Base-by-base conservation (phyloP, 1,140 invertebrate species). In the Magallana angulata region DNA sequence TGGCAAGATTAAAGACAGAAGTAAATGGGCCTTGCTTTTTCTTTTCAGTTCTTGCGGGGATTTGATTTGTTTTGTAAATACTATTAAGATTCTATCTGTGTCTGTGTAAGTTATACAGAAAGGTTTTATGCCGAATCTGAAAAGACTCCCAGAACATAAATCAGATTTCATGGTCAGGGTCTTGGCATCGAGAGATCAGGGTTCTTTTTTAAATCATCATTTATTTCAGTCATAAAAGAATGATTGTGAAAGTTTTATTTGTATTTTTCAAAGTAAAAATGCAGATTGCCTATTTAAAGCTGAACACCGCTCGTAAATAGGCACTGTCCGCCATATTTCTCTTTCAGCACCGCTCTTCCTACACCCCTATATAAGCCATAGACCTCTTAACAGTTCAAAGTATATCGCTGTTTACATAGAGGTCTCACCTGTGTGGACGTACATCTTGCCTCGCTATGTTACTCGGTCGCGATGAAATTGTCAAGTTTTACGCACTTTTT, bases 11-110 rank as follows among this genome's bases (percentile, higher is more conserved):
- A 76, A 76, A 76, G 68, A 76, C 68, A 76, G 9, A 4, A 30
- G 7, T 76, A 76, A 76, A 76, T 76, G 68, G 68, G 12, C 68
- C 68, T 76, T 12, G 24, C 36, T 76, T 76, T 76, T 76, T 76
- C 68, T 76, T 76, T 76, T 76, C 9, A 76, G 36, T 76, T 18
- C 18, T 76, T 9, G 24, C 68, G 11, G 68, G 36, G 68, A 76
- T 76, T 62, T 76, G 68, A 76, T 76, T 76, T 76, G 18, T 36
- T 76, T 76, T 76, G 68, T 30, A 76, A 76, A 76, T 76, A 76
- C 68, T 76, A 76, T 76, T 76, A 24, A 76, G 68, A 76, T 4
- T 76, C 24, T 76, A 30, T 76, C 18, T 76, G 36, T 30, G 24
- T 76, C 18, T 76, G 68, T 76, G 68, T 76, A 48, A 76, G 68